Percentiles rank a stretch among this genome's conserved stretches.
Conservation (phyloP, 2,888 invertebrate genomes). For the Lacanobia wlatinum region DNA sequence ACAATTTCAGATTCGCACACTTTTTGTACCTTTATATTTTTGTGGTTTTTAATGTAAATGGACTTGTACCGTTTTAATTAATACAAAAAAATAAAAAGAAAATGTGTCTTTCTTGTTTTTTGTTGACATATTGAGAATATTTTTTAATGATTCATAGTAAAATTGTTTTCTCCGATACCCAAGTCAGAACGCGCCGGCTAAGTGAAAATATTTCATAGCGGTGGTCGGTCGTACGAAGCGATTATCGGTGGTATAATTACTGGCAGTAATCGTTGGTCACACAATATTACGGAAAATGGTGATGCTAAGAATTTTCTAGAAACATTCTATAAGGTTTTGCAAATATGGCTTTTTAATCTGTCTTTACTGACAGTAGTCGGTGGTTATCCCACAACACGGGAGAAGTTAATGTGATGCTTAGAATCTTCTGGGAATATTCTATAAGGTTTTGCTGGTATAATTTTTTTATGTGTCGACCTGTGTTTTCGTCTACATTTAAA, state of each 20-base stretch:
- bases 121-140: too few relatives aligned
- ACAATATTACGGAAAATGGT: slow-evolving; percentile 4
- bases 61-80: too few relatives aligned
- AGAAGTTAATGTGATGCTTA: slow-evolving; percentile 7
- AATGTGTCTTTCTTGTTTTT: too few relatives aligned
- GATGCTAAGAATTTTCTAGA: slow-evolving; percentile 17
- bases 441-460: neutral
- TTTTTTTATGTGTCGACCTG: neutral
- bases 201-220: slow-evolving; percentile 50
- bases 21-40: too few relatives aligned
- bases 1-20: too few relatives aligned
- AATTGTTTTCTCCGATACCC: slow-evolving; percentile 4
- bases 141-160: neutral
- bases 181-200: slow-evolving; percentile 33
- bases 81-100: too few relatives aligned
- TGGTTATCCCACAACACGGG: slow-evolving; percentile 2
- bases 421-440: slow-evolving; percentile 12
- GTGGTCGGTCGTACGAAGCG: slow-evolving; percentile 21
- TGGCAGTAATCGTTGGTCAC: slow-evolving; percentile 27
- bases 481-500: neutral
- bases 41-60: too few relatives aligned
- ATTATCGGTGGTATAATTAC: slow-evolving; percentile 48
- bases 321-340: neutral
- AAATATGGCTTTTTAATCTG: too few relatives aligned
- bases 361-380: slow-evolving; percentile 17